These are phyloP conservation scores for Telmatherina bonti DNA, from an alignment of 2,797 vertebrate species.

Conservation along the genomic window DNA sequence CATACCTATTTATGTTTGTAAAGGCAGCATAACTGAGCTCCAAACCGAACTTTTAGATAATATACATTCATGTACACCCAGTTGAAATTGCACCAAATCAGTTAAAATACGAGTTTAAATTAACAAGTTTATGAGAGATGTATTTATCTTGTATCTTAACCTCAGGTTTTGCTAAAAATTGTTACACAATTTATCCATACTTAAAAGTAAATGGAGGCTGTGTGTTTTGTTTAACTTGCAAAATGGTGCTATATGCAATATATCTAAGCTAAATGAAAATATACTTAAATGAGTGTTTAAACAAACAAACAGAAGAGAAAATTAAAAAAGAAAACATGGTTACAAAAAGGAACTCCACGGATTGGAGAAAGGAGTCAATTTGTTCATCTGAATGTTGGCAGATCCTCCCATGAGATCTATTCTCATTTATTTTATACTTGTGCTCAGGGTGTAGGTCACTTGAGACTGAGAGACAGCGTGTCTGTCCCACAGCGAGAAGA, in stretches of 20 bases:
- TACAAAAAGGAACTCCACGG: background rate
- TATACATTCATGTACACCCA: no score
- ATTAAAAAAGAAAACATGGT: background rate
- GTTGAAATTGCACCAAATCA: no score
- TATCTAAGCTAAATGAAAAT: background rate
- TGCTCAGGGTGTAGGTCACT: slow-evolving; percentile 23
- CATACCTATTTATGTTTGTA: no score
- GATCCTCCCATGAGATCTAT: slow-evolving; percentile 27
- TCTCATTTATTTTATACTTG: slow-evolving; percentile 29
- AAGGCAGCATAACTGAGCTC: no score
- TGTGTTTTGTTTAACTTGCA: no score
- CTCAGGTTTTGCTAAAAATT: no score
- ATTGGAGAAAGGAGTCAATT: slow-evolving; percentile 11
- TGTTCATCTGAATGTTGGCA: slow-evolving; percentile 28
- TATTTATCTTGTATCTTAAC: no score
- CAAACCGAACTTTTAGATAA: no score
- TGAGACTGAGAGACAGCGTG: slow-evolving; percentile 12
- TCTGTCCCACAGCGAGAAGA: slow-evolving; percentile 7
- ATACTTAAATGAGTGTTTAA: background rate
- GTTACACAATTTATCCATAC: no score
- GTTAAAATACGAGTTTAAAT: no score
- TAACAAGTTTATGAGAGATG: no score
- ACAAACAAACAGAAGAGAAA: background rate
- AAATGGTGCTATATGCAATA: background rate
- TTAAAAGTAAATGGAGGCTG: no score